phyloP scores from a whole-genome alignment of 2,888 invertebrate genomes.

The Hyles lineata region DNA sequence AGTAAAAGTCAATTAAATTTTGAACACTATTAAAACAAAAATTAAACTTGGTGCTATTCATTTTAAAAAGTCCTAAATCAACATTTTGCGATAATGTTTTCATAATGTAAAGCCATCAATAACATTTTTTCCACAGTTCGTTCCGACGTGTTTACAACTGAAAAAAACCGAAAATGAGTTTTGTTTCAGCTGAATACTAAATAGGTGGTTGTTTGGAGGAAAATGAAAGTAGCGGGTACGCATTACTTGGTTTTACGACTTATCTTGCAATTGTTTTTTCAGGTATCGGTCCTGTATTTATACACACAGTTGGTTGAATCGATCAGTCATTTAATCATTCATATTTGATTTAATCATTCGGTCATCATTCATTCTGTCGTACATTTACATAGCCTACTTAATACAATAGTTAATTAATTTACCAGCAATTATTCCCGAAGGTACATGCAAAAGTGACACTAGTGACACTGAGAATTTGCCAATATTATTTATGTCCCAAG shows the following conservation, averaged over 20 bases:
- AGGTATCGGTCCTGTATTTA: neutral
- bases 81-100: neutral
- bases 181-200: slow-evolving; percentile 30
- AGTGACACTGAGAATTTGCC: too few relatives aligned
- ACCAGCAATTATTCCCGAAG: too few relatives aligned
- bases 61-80: neutral
- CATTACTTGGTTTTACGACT: neutral
- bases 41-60: too few relatives aligned
- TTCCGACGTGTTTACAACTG: slow-evolving; percentile 21
- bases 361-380: too few relatives aligned
- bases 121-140: slow-evolving; percentile 19
- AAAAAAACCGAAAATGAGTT: slow-evolving; percentile 25
- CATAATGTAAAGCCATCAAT: slow-evolving; percentile 7
- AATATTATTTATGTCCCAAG: too few relatives aligned
- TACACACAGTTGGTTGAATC: neutral
- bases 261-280: neutral
- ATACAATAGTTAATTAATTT: too few relatives aligned
- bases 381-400: too few relatives aligned
- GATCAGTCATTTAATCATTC: too few relatives aligned
- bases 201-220: slow-evolving; percentile 12
- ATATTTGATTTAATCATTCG: too few relatives aligned
- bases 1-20: too few relatives aligned
- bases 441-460: too few relatives aligned
- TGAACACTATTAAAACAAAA: too few relatives aligned
- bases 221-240: slow-evolving; percentile 6